Evolutionary conservation across 2,888 invertebrate species (phyloP), one percentile per base, ranked within the genome.

Genomic region (Galeopsomyia nigrocyanea): DNA sequence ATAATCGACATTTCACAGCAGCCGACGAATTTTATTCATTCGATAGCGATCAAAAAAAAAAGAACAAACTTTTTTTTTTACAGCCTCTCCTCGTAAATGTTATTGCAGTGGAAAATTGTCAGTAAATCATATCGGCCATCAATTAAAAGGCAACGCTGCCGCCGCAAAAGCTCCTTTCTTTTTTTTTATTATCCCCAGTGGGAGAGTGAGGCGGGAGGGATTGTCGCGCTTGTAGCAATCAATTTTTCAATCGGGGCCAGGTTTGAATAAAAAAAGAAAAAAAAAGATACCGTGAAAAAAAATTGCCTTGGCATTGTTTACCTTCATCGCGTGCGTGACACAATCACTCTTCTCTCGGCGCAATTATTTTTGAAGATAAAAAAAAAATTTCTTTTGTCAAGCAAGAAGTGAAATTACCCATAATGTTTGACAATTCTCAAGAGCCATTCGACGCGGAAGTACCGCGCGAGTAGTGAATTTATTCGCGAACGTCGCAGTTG

Each of bases 191-290:
- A 49, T 46, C 46, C 9, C 53, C 14, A 61, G 26, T 19, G 39
- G 39, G 39, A 3, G 13, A 46, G 22, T 26, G 62, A 22, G 3
- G 16, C 5, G 39, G 13, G 16, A 7, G 39, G 13, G 39, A 39
- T 3, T 10, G 39, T 39, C 39, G 10, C 39, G 39, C 39, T 7
- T 1, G 39, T 39, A 9, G 39, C 17, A 31, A 69, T 69, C 63
- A 39, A 69, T 69, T 69, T 51, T 63, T 57, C 50, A 69, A 63
- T 69, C 69, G n/a, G 47, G 31, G 26, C 26, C 26, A n/a, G 21
- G 17, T 3, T 2, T 3, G 21, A 51, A 56, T 56, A 57, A 68
- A 57, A 68, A 47, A n/a, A 9, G 31, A 46, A 49, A 63, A 63
- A 57, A 57, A 61, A 60, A 67, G 14, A n/a, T 49, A 68, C 56